phyloP scores from a whole-genome alignment of 1,140 invertebrate genomes.

The Drosophila gunungcola region DNA sequence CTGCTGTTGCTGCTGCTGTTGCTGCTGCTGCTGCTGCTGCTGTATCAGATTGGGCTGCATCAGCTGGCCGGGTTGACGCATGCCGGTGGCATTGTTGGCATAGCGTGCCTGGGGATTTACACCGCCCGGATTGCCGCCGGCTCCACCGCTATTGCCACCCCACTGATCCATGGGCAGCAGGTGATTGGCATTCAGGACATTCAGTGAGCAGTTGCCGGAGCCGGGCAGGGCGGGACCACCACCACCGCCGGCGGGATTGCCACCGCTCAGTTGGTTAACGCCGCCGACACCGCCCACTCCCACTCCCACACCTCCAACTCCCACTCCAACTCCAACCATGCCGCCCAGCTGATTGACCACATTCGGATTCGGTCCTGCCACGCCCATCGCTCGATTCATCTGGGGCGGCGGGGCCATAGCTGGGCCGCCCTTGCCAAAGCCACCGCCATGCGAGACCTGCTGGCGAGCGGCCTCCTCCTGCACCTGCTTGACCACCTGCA shows the following conservation, averaged over 20 bases:
- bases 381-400: slow-evolving; percentile 86
- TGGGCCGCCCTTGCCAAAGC: slow-evolving; percentile 89
- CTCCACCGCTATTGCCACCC: slow-evolving; percentile 74
- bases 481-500: slow-evolving; percentile 95
- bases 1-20: slow-evolving; percentile 85
- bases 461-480: slow-evolving; percentile 96
- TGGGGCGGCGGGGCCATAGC: slow-evolving; percentile 89
- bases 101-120: slow-evolving; percentile 59
- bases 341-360: slow-evolving; percentile 62
- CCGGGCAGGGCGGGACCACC: slow-evolving; percentile 44
- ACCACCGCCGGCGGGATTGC: slow-evolving; percentile 38
- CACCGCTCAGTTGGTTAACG: slow-evolving; percentile 21
- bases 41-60: slow-evolving; percentile 77
- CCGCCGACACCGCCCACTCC: slow-evolving; percentile 51
- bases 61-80: slow-evolving; percentile 85
- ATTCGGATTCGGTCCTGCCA: slow-evolving; percentile 54
- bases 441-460: slow-evolving; percentile 89
- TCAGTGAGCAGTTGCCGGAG: slow-evolving; percentile 56
- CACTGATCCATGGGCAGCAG: slow-evolving; percentile 90
- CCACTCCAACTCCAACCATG: slow-evolving; percentile 64
- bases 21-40: slow-evolving; percentile 82
- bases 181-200: slow-evolving; percentile 79
- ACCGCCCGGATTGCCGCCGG: slow-evolving; percentile 27
- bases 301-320: slow-evolving; percentile 37
- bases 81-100: slow-evolving; percentile 65